Base-by-base conservation (phyloP, 2,888 invertebrate species). In the Drosophila kokeensis region DNA sequence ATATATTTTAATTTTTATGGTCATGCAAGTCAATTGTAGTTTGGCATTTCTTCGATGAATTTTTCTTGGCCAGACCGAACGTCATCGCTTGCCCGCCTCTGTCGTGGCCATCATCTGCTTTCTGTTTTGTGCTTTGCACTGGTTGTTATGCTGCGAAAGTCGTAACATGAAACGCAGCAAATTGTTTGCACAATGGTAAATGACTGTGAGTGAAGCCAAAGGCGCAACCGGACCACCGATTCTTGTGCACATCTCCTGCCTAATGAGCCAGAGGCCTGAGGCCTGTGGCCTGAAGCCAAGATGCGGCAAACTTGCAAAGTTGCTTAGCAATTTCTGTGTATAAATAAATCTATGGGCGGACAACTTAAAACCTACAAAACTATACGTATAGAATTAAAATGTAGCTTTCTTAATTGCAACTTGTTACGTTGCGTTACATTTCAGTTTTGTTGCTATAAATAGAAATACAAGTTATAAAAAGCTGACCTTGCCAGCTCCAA, bases 1-100 rank as follows among this genome's bases (percentile, higher is more conserved):
- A 89, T 89, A 87, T 89, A 91, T 88, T 89, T 90, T 90, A 91
- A 90, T 90, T 90, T 90, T 86, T 90, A 90, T 90, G 91, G 90
- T 84, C 91, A 90, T 90, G 90, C 90, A 89, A 86, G 90, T 87
- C 87, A 87, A 87, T 87, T 87, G 87, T 90, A 87, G 87, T 90
- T 87, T 87, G 89, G 90, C 88, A 86, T 89, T 87, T 86, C 89
- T 86, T 86, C 89, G 87, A 81, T 84, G 85, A 68, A 83, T 82
- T 78, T 84, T 71, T 61, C 64, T 63, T 65, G 61, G 42, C 57
- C 71, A 53, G 62, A 32, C 63, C 59, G 36, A 48, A 66, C 69
- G 68, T 59, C 73, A 71, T 78, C 63, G 69, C 45, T 57, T 27
- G 27, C 55, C 27, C 27, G 50, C 58, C 50, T 69, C 52, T 24